A percentile compares a stretch with the other conserved stretches of the same genome.
Evolutionary conservation across 2,113 vertebrate genomes (phyloP).

Genomic region (Danionella cerebrum): DNA sequence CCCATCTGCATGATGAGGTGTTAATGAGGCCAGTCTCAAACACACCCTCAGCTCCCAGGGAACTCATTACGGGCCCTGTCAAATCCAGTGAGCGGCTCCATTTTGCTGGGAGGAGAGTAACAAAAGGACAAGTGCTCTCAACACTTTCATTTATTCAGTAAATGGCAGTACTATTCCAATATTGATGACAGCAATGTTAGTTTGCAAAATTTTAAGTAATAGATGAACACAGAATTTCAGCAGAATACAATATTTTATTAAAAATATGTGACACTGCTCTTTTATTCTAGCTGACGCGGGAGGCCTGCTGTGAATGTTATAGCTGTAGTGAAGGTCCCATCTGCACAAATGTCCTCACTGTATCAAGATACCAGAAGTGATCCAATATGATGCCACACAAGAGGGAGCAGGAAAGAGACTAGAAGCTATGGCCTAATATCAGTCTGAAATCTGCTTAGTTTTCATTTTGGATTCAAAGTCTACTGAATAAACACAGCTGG

Average conservation of each 20-base stretch:
- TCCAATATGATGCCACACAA: background rate
- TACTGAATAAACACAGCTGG: background rate
- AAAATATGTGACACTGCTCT: background rate
- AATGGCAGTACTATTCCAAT: background rate
- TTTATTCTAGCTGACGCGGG: background rate
- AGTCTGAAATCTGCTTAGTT: background rate
- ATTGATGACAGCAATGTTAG: background rate
- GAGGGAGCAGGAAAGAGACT: background rate
- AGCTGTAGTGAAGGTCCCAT: background rate
- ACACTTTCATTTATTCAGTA: background rate
- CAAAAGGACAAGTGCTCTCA: slow-evolving; percentile 2
- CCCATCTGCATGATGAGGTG: slow-evolving; percentile 24
- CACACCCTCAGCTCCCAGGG: background rate
- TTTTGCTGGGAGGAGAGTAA: slow-evolving; percentile 12
- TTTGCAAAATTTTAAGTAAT: too few species aligned
- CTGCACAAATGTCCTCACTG: background rate
- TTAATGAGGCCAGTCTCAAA: slow-evolving; percentile 27
- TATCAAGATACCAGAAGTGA: slow-evolving; percentile 6
- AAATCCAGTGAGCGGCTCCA: slow-evolving; percentile 20
- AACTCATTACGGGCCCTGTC: slow-evolving; percentile 32
- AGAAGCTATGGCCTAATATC: background rate
- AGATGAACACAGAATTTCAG: too few species aligned
- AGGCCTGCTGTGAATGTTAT: background rate
- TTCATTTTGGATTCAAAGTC: background rate
- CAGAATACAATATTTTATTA: too few species aligned